Evolutionary conservation across 1,140 invertebrate genomes (phyloP).

Genomic region (Leptinotarsa texana): DNA sequence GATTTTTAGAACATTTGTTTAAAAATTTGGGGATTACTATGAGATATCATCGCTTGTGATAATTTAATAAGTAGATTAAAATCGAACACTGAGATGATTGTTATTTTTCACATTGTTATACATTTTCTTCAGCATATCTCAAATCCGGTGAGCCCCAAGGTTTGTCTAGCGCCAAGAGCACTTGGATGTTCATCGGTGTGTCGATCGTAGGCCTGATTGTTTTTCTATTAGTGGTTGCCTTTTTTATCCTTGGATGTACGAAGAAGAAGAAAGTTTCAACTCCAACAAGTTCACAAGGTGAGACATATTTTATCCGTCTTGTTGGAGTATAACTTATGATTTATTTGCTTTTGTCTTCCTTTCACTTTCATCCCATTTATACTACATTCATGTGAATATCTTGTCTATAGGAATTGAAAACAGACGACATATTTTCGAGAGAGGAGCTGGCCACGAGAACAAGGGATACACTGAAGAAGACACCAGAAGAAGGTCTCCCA

Average conservation of each 20-base stretch:
- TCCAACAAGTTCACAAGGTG: conserved; percentile 38
- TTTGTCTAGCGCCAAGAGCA: conserved; percentile 64
- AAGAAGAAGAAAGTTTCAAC: conserved; percentile 59
- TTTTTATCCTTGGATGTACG: conserved; percentile 64
- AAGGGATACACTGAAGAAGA: conserved; percentile 33
- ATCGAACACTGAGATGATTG: neutral
- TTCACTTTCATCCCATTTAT: too few relatives aligned
- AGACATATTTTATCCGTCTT: conserved; percentile 33
- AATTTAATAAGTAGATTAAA: too few relatives aligned
- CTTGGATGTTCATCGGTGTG: conserved; percentile 66
- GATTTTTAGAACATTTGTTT: too few relatives aligned
- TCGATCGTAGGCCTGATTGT: conserved; percentile 65
- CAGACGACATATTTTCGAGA: conserved; percentile 45
- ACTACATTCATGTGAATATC: too few relatives aligned
- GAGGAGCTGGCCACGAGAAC: conserved; percentile 37
- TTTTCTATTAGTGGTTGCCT: conserved; percentile 64
- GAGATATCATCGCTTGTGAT: too few relatives aligned
- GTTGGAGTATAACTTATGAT: too few relatives aligned
- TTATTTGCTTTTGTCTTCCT: too few relatives aligned
- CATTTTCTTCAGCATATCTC: conserved; percentile 67
- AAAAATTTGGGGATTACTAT: too few relatives aligned
- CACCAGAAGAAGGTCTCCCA: conserved; percentile 42
- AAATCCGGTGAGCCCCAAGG: conserved; percentile 68
- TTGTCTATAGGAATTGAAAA: conserved; percentile 31
- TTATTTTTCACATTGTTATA: neutral